Evolutionary conservation across 2,888 invertebrate species (phyloP), one percentile per base, ranked within the genome.

Genomic region (Hirtodrosophila histrioides): DNA sequence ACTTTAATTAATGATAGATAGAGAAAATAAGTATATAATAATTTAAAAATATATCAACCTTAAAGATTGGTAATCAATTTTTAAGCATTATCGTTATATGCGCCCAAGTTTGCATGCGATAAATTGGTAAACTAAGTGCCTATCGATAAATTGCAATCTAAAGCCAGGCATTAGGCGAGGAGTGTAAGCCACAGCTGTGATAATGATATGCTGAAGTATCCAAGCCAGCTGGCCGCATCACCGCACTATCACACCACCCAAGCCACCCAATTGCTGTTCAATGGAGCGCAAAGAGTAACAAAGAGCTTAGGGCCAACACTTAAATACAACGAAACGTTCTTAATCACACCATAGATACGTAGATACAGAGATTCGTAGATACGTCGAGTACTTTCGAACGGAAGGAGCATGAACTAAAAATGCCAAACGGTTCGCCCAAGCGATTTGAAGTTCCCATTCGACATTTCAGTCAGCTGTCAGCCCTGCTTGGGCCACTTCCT

Each of bases 391-490:
- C 56, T 66, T 71, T 49, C 40, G 39, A 51, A 8, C 27, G 43
- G 10, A n/a, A 11, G 24, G 46, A 27, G 41, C 31, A 17, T 35
- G 44, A 55, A 40, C 49, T 51, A 9, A 43, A 45, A 49, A 45
- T 46, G 49, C 49, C 29, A 60, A 55, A 31, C 23, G 37, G 39
- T 64, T 67, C 33, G 39, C 55, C 55, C 66, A 63, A 63, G 60
- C 66, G 63, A 78, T 61, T 78, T 70, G 45, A 66, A 70, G 60
- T 60, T 75, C 6, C 23, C 63, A 48, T 60, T 86, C 79, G 69
- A 54, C 86, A 78, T 82, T 80, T 80, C 80, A 79, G 72, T 77
- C 80, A 80, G 80, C 80, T 80, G 80, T 82, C 79, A 75, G 75
- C 44, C 46, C 40, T 57, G 43, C 45, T 48, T 9, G 24, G n/a